phyloP scores from a whole-genome alignment of 2,113 vertebrate species.

The Gila orcuttii region DNA sequence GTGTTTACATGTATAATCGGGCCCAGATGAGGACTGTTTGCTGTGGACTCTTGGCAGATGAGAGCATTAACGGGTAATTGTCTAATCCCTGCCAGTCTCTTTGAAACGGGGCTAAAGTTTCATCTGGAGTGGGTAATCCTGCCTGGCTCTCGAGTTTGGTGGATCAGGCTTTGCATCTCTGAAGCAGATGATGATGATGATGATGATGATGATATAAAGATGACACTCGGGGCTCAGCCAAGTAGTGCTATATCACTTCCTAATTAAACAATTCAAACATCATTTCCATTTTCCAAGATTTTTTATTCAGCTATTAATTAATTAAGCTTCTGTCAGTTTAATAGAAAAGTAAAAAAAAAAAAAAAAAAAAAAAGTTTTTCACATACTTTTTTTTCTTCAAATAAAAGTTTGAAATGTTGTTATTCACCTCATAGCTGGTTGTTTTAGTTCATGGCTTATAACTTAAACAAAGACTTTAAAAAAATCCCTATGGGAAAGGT shows the following conservation, averaged over 20 bases:
- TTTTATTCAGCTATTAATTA: not conserved
- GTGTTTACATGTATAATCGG: slow-evolving; percentile 4
- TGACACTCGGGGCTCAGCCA: too few species aligned
- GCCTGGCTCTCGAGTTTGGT: not conserved
- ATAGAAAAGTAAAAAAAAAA: too few species aligned
- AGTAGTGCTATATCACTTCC: not conserved
- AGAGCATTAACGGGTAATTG: slow-evolving; percentile 41
- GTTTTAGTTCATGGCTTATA: too few species aligned
- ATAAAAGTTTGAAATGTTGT: too few species aligned
- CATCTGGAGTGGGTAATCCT: slow-evolving; percentile 25
- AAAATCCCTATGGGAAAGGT: too few species aligned
- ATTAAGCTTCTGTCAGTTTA: not conserved
- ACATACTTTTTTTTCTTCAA: too few species aligned
- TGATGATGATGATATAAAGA: too few species aligned
- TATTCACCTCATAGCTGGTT: too few species aligned
- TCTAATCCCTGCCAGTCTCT: slow-evolving; percentile 41
- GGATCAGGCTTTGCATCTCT: slow-evolving; percentile 12
- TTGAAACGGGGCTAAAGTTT: slow-evolving; percentile 41
- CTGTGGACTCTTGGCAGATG: slow-evolving; percentile 26
- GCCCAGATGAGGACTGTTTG: slow-evolving; percentile 37
- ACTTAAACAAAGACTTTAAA: too few species aligned
- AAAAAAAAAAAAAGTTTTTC: too few species aligned
- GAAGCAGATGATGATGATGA: not conserved
- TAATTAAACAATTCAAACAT: not conserved
- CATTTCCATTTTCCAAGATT: not conserved